Base-by-base conservation (phyloP, 2,797 vertebrate genomes). In the Enteromius radiatus region DNA sequence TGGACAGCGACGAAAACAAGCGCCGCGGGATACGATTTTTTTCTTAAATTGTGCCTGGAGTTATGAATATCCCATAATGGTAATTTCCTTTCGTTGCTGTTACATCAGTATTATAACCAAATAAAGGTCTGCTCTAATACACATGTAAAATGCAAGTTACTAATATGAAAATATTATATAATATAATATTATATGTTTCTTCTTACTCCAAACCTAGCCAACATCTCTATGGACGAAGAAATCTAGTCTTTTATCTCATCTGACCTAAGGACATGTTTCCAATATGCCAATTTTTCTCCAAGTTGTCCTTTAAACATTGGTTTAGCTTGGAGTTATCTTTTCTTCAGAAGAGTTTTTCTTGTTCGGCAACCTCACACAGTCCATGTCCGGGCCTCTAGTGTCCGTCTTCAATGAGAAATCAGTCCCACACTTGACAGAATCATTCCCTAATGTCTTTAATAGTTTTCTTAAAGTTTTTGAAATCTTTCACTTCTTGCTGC, bases 1-100 rank as follows among this genome's bases (percentile, higher is more conserved):
- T 69, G 86, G 82, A 49, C n/a, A 71, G 11, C 10, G n/a, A 56
- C 8, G 10, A 59, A 86, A 77, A 47, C 31, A 36, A 33, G 54
- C 78, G 73, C 85, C 73, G 67, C 80, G 3, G 78, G 80, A 3
- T 7, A 83, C 12, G 9, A 0, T 33, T 76, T 68, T 67, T 23
- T 11, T 1, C 56, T 68, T 64, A 15, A 8, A 10, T 19, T 43
- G n/a, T 64, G 47, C 33, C 19, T 1, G 65, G 14, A 17, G n/a
- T 8, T 7, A 54, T 21, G 0, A 71, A 28, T 17, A 15, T 49
- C 49, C 1, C 8, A 17, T 63, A 17, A 31, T 0, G 28, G 45
- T 33, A 1, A 1, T 7, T 52, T 52, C 19, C 26, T 31, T 63
- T 63, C 54, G 9, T 56, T 56, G 54, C 54, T 47, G 43, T 52